These are phyloP conservation scores for Plagodis pulveraria DNA, from an alignment of 2,888 invertebrate genomes.

Conservation along the genomic window DNA sequence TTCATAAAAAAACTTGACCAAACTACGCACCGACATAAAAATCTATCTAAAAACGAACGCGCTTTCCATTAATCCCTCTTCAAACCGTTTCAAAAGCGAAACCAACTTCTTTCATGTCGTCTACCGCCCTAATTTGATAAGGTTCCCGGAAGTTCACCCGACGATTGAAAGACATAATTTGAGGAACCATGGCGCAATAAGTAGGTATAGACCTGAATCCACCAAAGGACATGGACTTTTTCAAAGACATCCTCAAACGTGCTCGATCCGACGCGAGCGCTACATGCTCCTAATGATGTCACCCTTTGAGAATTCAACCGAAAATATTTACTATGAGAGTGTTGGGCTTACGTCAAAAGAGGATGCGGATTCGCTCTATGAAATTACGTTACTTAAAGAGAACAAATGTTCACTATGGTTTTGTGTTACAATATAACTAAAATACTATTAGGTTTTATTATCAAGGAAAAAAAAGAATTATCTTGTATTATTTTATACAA, in stretches of 20 bases:
- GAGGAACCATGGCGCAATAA: slow-evolving; percentile 4
- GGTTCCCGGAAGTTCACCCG: slow-evolving; percentile 11
- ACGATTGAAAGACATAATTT: slow-evolving; percentile 19
- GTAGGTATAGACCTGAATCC: slow-evolving; percentile 21
- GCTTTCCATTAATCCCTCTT: not conserved
- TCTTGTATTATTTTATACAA: too few relatives aligned
- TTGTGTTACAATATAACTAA: too few relatives aligned
- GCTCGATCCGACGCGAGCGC: slow-evolving; percentile 28
- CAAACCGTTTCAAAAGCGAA: slow-evolving; percentile 4
- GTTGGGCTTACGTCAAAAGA: slow-evolving; percentile 13
- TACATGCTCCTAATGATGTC: slow-evolving; percentile 58
- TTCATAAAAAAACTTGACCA: not conserved
- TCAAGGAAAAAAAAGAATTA: slow-evolving; percentile 1
- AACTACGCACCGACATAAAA: not conserved
- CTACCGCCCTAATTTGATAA: slow-evolving; percentile 22
- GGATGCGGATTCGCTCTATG: not conserved
- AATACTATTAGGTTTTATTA: too few relatives aligned
- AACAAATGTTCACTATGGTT: too few relatives aligned
- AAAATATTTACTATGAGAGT: slow-evolving; percentile 52
- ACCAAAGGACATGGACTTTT: slow-evolving; percentile 38
- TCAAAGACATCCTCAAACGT: slow-evolving; percentile 43
- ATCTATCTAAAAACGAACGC: slow-evolving; percentile 2
- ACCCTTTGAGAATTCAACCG: slow-evolving; percentile 68
- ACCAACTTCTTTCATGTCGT: slow-evolving; percentile 13
- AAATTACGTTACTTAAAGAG: too few relatives aligned